phyloP scores from a whole-genome alignment of 2,888 invertebrate genomes.

The Melinaea marsaeus region DNA sequence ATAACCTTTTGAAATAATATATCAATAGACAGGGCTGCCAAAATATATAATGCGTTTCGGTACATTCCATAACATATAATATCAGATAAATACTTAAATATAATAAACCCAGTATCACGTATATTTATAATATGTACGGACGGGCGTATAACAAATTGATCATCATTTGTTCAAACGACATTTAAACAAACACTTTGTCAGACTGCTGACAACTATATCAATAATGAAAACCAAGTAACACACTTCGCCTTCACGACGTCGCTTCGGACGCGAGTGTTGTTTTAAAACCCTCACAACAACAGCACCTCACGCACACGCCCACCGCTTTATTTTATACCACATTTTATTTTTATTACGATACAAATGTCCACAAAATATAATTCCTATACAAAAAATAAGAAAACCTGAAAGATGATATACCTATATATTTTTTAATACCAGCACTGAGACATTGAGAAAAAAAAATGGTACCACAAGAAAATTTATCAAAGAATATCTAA shows the following conservation, averaged over 20 bases:
- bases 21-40: constrained; percentile 69
- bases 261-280: neutral
- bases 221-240: neutral
- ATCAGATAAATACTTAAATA: constrained; percentile 12
- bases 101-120: constrained; percentile 9
- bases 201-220: constrained; percentile 45
- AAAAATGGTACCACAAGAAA: no score
- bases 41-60: constrained; percentile 59
- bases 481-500: no score
- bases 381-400: neutral
- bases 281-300: neutral
- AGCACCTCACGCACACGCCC: neutral
- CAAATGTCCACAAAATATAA: neutral
- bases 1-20: constrained; percentile 18
- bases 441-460: no score
- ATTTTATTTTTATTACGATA: neutral
- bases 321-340: neutral
- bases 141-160: neutral
- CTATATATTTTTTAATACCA: no score
- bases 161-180: constrained; percentile 6
- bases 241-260: neutral
- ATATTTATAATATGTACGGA: neutral
- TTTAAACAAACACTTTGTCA: constrained; percentile 35
- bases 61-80: constrained; percentile 33
- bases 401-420: no score